Evolutionary conservation across 2,888 invertebrate genomes (phyloP), one percentile per base, ranked within the genome.

Genomic region (Drosophila subquinaria): DNA sequence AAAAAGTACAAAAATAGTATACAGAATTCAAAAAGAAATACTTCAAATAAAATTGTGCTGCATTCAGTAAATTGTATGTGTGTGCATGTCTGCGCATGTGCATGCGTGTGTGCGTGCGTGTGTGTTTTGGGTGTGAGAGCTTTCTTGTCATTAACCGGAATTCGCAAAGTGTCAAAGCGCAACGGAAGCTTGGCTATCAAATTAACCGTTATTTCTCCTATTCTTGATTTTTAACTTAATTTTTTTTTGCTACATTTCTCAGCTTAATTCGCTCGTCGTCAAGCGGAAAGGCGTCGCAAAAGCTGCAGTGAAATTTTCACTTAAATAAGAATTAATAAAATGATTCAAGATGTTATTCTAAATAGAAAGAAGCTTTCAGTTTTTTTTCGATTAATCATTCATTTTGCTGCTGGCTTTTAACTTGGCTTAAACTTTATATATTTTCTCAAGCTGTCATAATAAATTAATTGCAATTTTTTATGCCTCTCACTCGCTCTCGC

Each of bases 81-180:
- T 53, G 40, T 53, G 55, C 9, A 33, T 35, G 38, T 53, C 40
- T 52, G 47, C 40, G 23, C 33, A 17, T 38, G 4, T 40, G 48
- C 23, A 51, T n/a, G 30, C 23, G 55, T n/a, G 30, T 43, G 48
- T 52, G 60, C 20, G 62, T 17, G 60, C 17, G 60, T 17, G 38
- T 17, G 17, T 30, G 5, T 50, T 66, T 61, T 38, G 45, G 48
- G 52, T 40, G 57, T 30, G 59, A 30, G 56, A 43, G 65, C 73
- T 80, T 78, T 82, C 74, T 76, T 81, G 79, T 76, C 81, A 79
- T 81, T 88, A 82, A 65, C 71, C 66, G 50, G 40, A 72, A 62
- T 73, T 69, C 47, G 79, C 69, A 83, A 87, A 80, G 82, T 88
- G 85, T 88, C 85, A 84, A 84, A 76, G 73, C 85, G 61, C 76